Base-by-base conservation (phyloP, 2,888 invertebrate genomes). In the Melanostoma scalare region DNA sequence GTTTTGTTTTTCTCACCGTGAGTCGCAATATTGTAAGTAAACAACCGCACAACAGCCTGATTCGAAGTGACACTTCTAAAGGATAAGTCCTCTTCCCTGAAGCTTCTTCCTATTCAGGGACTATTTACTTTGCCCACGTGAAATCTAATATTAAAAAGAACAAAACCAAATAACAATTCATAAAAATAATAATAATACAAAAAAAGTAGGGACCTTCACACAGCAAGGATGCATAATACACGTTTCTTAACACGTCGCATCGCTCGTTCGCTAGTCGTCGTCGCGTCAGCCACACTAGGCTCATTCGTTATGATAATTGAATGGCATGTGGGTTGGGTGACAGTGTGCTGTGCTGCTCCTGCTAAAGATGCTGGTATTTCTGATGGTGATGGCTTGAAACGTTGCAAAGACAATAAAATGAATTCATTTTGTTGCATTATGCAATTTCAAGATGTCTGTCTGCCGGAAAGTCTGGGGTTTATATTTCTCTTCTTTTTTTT, bases 241-340 rank as follows among this genome's bases (percentile, higher is more conserved):
- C 78, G 78, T 65, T 60, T 78, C 78, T 69, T 74, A 79, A 84
- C 78, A 74, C 79, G 38, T 53, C 69, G 67, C 60, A 44, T 3
- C 3, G 4, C 5, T 31, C 9, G 4, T 33, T 4, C 6, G 2
- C 48, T 44, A 30, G 10, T 6, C 4, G 9, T 20, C 36, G 33
- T 20, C 35, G 48, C 31, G 50, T 38, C 63, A 50, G 36, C 63
- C 63, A n/a, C 50, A 50, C 73, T 78, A 82, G 78, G 82, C 82
- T 82, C 82, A 82, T 84, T 74, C 74, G 79, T 84, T 84, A 84
- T 84, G 84, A 79, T 84, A 84, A 84, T 84, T 79, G 74, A 84
- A 79, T 74, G 74, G 74, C 61, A 58, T 77, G 68, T 84, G 73
- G 48, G 42, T 63, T 20, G 20, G 48, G 46, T 74, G 46, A 67